Evolutionary conservation across 2,797 vertebrate species (phyloP), one percentile per base, ranked within the genome.

Genomic region (Lophotriccus pileatus): DNA sequence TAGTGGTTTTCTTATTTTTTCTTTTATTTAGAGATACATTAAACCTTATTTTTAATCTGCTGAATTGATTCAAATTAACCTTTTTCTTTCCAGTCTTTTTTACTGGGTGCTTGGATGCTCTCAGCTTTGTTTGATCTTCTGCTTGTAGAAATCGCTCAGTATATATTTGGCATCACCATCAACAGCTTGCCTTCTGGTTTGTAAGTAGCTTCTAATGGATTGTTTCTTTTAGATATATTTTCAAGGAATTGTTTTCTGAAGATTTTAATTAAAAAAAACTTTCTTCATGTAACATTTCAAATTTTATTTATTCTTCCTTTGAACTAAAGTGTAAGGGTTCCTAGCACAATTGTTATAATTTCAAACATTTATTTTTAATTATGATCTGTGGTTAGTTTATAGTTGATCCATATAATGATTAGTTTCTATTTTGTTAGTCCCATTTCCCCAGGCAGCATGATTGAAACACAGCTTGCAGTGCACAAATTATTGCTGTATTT

Each of bases 181-280:
- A 98, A 97, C 94, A 98, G 98, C 90, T 98, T 99, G 95, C 99
- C 99, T 91, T 98, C 99, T 69, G 99, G 99, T 97, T 98, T 99
- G 99, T 99, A 98, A 99, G 99, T 99, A 97, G 52, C 76, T 95
- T 58, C 68, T 84, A 78, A 88, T 90, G 68, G 21, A 56, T 79
- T 72, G 23, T 11, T 82, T 79, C 47, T 69, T 82, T 95, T 88
- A 79, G 28, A 72, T 76, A 22, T 2, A 36, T 7, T 83, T 82
- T 77, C 43, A 84, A 88, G 53, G 63, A 28, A 27, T 75, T 88
- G 21, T 59, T 94, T 44, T 92, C 28, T 67, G 23, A 32, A 46
- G 41, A 84, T 90, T 44, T 94, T 32, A 56, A 22, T 92, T 24
- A 55, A 72, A 24, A 41, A 41, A 72, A 32, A 12, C 30, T 58